Conservation (phyloP, 92 coral and sea anemone genomes). For the Chrysogorgia sp. region DNA sequence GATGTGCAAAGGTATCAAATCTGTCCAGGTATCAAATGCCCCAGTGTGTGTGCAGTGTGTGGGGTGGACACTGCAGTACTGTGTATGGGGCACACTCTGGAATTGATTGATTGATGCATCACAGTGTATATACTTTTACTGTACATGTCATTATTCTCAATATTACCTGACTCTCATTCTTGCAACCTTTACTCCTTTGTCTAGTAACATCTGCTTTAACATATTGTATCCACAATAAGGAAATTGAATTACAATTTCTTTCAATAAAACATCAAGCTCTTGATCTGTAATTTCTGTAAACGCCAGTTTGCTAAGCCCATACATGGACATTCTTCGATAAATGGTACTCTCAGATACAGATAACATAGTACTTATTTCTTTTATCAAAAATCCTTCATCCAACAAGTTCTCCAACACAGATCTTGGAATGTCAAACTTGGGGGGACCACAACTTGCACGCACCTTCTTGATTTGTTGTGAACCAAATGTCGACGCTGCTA, state of each 20-base stretch:
- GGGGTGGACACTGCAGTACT: too few relatives aligned
- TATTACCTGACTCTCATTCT: conserved; percentile 10
- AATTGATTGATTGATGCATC: too few relatives aligned
- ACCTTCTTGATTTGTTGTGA: not conserved
- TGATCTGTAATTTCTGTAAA: conserved; percentile 1
- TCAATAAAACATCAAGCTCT: conserved; percentile 9
- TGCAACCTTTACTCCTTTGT: conserved; percentile 15
- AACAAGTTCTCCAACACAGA: conserved; percentile 36
- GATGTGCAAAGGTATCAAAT: too few relatives aligned
- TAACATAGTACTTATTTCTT: conserved; percentile 46
- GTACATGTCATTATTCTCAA: too few relatives aligned
- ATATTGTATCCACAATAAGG: conserved; percentile 25
- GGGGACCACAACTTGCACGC: conserved; percentile 32
- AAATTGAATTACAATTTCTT: conserved; percentile 4
- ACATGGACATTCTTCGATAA: conserved; percentile 32
- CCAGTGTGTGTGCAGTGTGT: too few relatives aligned
- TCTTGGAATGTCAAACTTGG: conserved; percentile 46
- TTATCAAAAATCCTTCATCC: conserved; percentile 50
- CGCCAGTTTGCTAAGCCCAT: conserved; percentile 11
- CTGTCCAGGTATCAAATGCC: too few relatives aligned
- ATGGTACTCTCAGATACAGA: conserved; percentile 51
- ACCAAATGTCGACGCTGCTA: conserved; percentile 24
- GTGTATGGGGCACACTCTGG: too few relatives aligned
- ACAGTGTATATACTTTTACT: too few relatives aligned
- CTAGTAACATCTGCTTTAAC: conserved; percentile 9